Percentiles rank a stretch among this genome's conserved stretches.
These are phyloP conservation scores for Prietella phreatophila DNA, from an alignment of 2,113 vertebrate genomes.

Conservation along the genomic window DNA sequence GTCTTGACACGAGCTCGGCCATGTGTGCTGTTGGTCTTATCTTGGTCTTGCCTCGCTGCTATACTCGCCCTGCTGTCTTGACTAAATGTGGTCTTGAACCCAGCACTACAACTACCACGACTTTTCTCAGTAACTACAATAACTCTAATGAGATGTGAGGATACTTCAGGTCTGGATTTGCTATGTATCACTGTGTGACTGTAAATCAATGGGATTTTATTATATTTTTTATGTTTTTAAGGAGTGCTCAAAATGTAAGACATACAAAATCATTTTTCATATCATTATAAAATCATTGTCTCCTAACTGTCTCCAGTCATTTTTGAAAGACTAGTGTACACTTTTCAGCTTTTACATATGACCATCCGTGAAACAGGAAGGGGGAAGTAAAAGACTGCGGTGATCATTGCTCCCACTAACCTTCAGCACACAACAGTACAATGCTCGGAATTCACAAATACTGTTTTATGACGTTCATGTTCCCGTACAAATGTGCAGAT, in stretches of 20 bases:
- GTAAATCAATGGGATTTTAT: background rate
- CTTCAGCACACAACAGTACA: slow-evolving; percentile 16
- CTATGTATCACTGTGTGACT: background rate
- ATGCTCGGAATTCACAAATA: slow-evolving; percentile 12
- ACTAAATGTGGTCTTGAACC: background rate
- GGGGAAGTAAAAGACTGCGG: slow-evolving; percentile 25
- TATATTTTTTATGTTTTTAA: too few relatives aligned
- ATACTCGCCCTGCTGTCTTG: background rate
- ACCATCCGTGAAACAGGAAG: slow-evolving; percentile 10
- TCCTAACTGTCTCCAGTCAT: background rate
- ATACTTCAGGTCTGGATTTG: background rate
- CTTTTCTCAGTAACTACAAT: background rate
- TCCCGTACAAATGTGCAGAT: background rate
- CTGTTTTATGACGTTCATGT: slow-evolving; percentile 21
- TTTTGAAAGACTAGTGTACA: background rate
- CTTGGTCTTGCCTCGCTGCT: background rate
- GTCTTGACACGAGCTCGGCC: too few relatives aligned
- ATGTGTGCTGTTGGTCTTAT: background rate
- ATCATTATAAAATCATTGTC: background rate
- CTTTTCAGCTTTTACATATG: slow-evolving; percentile 20
- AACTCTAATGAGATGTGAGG: background rate
- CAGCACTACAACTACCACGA: background rate
- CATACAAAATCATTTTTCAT: background rate
- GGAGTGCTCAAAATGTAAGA: background rate
- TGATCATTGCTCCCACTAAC: slow-evolving; percentile 23